Evolutionary conservation across 2,113 vertebrate species (phyloP), one percentile per base, ranked within the genome.

Genomic region (Ptychochromis oligacanthus): DNA sequence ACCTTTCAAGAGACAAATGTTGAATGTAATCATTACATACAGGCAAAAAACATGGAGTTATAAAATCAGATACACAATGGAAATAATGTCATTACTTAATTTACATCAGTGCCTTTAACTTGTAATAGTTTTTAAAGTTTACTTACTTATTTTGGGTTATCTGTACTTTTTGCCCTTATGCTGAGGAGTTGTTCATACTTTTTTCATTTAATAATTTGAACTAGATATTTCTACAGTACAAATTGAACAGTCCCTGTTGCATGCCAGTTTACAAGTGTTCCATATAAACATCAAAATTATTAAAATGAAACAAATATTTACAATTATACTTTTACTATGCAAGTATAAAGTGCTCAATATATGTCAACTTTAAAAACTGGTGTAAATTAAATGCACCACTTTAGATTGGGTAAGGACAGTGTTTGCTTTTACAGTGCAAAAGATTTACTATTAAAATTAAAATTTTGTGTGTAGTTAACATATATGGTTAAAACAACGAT

Each of bases 291-390:
- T n/a, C 24, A 40, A 40, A 24, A 24, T 8, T 20, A 64, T 15
- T 64, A n/a, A 3, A n/a, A 58, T 26, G 22, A 28, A 28, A 28
- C 57, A 15, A 8, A 24, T 17, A 14, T 15, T n/a, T 43, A 4
- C n/a, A 15, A 7, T 5, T 15, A 43, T 38, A 24, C 7, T 0
- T 43, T 15, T 24, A n/a, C 38, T 17, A 17, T 43, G 62, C 15
- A 4, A 43, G n/a, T 12, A 11, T 2, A 64, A 64, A 64, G 61
- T 40, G 43, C 61, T 65, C 40, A 38, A 22, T 38, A 64, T 22
- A 64, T 15, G 0, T 15, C 34, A 0, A 22, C 36, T 22, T 65
- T 7, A 43, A 43, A 40, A 43, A 0, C 12, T 36, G 0, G 9
- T 38, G 4, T 5, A 14, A 4, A 14, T 46, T 46, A 14, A 46